Conservation (phyloP, 2,797 vertebrate genomes). For the Falco peregrinus region DNA sequence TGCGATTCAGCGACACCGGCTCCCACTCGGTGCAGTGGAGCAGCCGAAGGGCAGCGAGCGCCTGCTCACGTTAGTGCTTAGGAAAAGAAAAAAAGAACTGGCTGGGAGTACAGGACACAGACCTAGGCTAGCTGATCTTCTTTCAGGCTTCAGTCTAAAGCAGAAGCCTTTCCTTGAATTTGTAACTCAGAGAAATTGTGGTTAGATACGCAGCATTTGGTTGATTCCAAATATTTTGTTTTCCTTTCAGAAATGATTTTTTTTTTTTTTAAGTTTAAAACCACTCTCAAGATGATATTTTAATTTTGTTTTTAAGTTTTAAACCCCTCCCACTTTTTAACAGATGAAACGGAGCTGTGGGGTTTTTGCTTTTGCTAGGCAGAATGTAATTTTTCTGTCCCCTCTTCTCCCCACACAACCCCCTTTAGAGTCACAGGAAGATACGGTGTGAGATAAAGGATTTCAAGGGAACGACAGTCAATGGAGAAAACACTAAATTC, state of each 20-base stretch:
- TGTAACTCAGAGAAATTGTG: not conserved
- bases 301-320: not conserved
- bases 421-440: fast-evolving
- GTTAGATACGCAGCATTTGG: not conserved
- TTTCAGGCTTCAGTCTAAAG: not conserved
- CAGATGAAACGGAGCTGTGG: fast-evolving
- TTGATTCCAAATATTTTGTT: not conserved
- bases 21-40: not conserved
- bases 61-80: not conserved
- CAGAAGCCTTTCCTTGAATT: not conserved
- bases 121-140: fast-evolving
- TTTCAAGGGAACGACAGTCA: not conserved
- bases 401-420: not conserved
- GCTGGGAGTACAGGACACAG: not conserved
- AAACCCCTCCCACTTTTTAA: fast-evolving
- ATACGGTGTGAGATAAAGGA: not conserved
- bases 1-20: not conserved
- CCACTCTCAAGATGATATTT: fast-evolving
- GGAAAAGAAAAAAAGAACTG: not conserved
- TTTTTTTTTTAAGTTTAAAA: not conserved
- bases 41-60: not conserved
- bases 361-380: not conserved
- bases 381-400: not conserved
- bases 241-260: not conserved
- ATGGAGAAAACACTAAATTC: not conserved